Base-by-base conservation (phyloP, 1,140 invertebrate genomes). In the Atta cephalotes region DNA sequence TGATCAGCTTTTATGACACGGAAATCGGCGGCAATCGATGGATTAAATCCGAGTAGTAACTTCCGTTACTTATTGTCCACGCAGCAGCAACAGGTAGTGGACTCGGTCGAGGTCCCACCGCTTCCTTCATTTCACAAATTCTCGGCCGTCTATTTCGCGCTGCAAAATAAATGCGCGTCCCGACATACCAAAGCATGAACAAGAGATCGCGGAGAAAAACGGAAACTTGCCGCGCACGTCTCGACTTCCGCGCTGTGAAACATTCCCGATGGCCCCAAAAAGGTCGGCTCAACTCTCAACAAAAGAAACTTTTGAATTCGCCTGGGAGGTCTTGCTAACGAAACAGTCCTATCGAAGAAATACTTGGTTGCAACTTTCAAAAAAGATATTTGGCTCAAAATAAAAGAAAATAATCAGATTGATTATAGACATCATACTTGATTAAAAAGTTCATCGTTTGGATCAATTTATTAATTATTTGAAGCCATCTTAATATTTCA, bases 61-160 rank as follows among this genome's bases (percentile, higher is more conserved):
- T 86, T 39, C 45, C 70, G 86, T 66, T 86, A 90, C 77, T 82
- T 90, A 90, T 87, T 88, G 86, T 90, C 89, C 89, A 89, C 88
- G 82, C 31, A 68, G 77, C 88, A 91, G 90, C 89, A 91, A 91
- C 91, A 91, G 90, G 90, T 89, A 89, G 87, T 89, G 90, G 87
- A 79, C 86, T 87, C 68, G 56, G 77, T 58, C 71, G 77, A 62
- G 18, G 39, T 18, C 58, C 58, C 45, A 82, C 65, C 28, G 86
- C 71, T 85, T 90, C 86, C 89, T 90, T 90, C 89, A 82, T 90
- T 86, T 89, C 79, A 62, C 88, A 89, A 63, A 89, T 76, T 90
- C 68, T 68, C 79, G 68, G 39, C 76, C 77, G 68, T 65, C 76
- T 85, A 85, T 90, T 85, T 89, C 45, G 68, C 51, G 63, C 49